phyloP scores from a whole-genome alignment of 2,888 invertebrate species.

The Drosophila melanosoma region DNA sequence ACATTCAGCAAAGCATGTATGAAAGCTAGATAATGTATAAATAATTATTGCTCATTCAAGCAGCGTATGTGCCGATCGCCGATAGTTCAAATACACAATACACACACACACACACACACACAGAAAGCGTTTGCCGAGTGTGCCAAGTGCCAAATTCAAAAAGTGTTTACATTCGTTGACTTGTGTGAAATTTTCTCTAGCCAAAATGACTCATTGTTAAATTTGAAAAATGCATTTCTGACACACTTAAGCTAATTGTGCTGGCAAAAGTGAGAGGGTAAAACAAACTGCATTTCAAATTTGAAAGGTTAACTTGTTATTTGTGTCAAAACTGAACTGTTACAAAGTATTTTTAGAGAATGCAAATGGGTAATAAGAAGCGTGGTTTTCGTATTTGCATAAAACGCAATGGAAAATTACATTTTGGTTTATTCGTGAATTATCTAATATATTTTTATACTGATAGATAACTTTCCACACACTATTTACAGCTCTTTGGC shows the following conservation, averaged over 20 bases:
- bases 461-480: neutral
- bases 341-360: constrained; percentile 3
- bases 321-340: neutral
- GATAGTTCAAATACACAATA: constrained; percentile 2
- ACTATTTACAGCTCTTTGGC: constrained; percentile 66
- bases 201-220: constrained; percentile 45
- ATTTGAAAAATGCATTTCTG: constrained; percentile 34
- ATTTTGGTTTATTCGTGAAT: neutral
- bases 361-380: constrained; percentile 21
- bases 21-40: constrained; percentile 27
- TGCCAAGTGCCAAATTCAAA: constrained; percentile 63
- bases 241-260: constrained; percentile 49
- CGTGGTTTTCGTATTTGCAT: constrained; percentile 21
- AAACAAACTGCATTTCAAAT: constrained; percentile 6
- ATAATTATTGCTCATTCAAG: constrained; percentile 63
- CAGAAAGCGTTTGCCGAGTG: constrained; percentile 31
- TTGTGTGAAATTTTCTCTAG: constrained; percentile 15
- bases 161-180: constrained; percentile 52
- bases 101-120: neutral
- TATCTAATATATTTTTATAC: neutral
- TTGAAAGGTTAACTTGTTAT: constrained; percentile 40
- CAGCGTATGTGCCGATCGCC: constrained; percentile 33
- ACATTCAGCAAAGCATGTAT: constrained; percentile 26
- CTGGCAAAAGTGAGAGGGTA: constrained; percentile 38
- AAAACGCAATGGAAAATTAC: constrained; percentile 13